Percentiles rank a stretch among this genome's conserved stretches.
Conservation (phyloP, 2,888 invertebrate genomes). For the Stictocephala bisonia region DNA sequence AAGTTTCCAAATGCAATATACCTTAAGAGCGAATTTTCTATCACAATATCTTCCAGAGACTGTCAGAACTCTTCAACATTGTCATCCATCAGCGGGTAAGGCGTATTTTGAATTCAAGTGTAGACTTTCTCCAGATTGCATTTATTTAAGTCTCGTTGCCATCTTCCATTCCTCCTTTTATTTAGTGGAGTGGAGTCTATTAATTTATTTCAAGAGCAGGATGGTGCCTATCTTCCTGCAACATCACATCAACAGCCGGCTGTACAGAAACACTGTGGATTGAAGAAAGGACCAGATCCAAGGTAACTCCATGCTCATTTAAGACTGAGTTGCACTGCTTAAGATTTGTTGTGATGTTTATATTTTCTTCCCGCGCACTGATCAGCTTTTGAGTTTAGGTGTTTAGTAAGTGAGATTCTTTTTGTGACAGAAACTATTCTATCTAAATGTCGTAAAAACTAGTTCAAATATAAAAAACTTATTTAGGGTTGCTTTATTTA, state of each 20-base stretch:
- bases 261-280: not conserved
- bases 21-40: not conserved
- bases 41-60: not conserved
- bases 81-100: not conserved
- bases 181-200: not conserved
- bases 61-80: slow-evolving; percentile 13
- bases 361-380: too few relatives aligned
- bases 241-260: not conserved
- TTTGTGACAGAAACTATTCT: too few relatives aligned
- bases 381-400: too few relatives aligned
- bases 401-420: too few relatives aligned
- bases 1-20: not conserved
- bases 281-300: not conserved
- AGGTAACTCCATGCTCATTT: slow-evolving; percentile 3
- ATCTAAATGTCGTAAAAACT: too few relatives aligned
- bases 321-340: slow-evolving; percentile 3
- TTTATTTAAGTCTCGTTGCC: not conserved
- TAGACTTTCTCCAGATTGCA: not conserved
- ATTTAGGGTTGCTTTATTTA: too few relatives aligned
- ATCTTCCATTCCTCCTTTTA: not conserved
- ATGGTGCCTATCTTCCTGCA: slow-evolving; percentile 4
- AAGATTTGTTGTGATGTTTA: not conserved
- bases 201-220: slow-evolving; percentile 15
- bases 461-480: too few relatives aligned
- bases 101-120: slow-evolving; percentile 4